Evolutionary conservation across 2,797 vertebrate species (phyloP).

Genomic region (Denticeps clupeoides): DNA sequence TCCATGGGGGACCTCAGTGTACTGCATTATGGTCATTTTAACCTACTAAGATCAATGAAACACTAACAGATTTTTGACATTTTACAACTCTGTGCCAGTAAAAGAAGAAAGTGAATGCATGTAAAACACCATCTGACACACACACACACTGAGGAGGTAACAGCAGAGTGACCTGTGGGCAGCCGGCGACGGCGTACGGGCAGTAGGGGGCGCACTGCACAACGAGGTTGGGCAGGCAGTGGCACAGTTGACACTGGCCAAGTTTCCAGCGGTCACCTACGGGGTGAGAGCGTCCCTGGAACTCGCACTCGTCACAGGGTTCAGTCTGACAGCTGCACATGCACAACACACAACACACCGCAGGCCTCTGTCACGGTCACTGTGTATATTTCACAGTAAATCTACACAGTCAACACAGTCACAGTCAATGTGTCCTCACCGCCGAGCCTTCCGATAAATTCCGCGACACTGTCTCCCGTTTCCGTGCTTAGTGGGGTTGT

Average conservation of each 20-base stretch:
- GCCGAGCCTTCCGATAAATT: conserved; percentile 79
- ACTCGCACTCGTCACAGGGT: conserved; percentile 63
- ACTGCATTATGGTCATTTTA: too few species aligned
- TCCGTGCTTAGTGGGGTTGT: conserved; percentile 63
- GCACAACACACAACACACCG: conserved; percentile 5
- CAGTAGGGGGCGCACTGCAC: conserved; percentile 68
- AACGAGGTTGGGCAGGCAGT: conserved; percentile 57
- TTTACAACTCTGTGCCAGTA: too few species aligned
- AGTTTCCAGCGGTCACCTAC: conserved; percentile 69
- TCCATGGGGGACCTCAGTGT: too few species aligned
- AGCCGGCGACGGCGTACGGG: conserved; percentile 47
- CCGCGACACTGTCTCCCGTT: conserved; percentile 64
- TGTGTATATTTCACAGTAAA: not conserved
- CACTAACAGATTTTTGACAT: too few species aligned
- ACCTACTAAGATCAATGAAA: too few species aligned
- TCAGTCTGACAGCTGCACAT: conserved; percentile 67
- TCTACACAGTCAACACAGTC: too few species aligned
- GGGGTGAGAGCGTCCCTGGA: conserved; percentile 44
- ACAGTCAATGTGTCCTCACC: conserved; percentile 49
- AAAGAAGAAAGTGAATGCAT: too few species aligned
- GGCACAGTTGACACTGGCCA: conserved; percentile 65
- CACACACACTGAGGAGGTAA: not conserved
- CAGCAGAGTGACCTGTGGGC: conserved; percentile 62
- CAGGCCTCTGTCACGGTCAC: too few species aligned
- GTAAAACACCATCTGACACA: not conserved